Conservation (phyloP, 2,113 vertebrate species). For the Bos taurus region ARS-UCD2.0 NC_037344.1:23750501-23751000, state of each 20-base stretch:
- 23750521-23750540: not conserved
- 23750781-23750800: not conserved
- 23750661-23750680: not conserved
- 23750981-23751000: accelerated
- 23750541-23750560: not conserved
- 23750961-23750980: not conserved
- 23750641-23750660: not conserved
- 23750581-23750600: not conserved
- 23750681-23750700: not conserved
- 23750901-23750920: not conserved
- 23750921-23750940: not conserved
- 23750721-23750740: not conserved
- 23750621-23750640: not conserved
- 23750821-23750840: accelerated
- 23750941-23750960: not conserved
- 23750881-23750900: not conserved
- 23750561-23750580: not conserved
- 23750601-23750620: not conserved
- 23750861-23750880: not conserved
- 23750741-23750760: not conserved
- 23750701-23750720: not conserved
- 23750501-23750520: not conserved
- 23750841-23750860: no score
- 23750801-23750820: not conserved
- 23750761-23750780: not conserved